Evolutionary conservation across 2,888 invertebrate species (phyloP), one percentile per base, ranked within the genome.

Genomic region (Baronia brevicornis): DNA sequence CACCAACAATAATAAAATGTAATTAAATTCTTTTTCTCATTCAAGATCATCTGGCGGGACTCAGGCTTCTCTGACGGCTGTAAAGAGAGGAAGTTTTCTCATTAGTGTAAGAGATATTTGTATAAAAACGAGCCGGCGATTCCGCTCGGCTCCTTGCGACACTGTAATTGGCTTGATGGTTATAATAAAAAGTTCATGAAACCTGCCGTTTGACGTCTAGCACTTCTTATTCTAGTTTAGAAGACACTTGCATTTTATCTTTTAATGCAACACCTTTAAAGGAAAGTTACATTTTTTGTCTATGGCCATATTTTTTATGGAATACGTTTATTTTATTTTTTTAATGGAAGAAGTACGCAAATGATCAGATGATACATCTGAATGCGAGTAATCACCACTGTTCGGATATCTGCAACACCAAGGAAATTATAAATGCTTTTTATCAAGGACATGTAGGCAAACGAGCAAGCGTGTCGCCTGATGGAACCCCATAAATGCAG

Each of bases 141-240:
- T 67, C 60, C 58, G 30, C 61, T 53, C 49, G 38, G 57, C 58
- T 51, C 55, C 56, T 53, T 48, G 46, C 71, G 77, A 78, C 73
- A 79, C 79, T 73, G 60, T 84, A 82, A 84, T 82, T 80, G 77
- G 66, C 71, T 80, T 70, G 78, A 69, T 74, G 74, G 66, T 54
- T 63, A 59, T 78, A 79, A 80, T 77, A 65, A 67, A 75, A 78
- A 78, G 71, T 78, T 75, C 73, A 78, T 77, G 79, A 72, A 75
- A 77, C 74, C 72, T 73, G 72, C 74, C 78, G 44, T 45, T 44
- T 41, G 48, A 33, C 54, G 54, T 56, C 65, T 58, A 60, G 60
- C 58, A 56, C 66, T 57, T 60, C 60, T 56, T 61, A 68, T 65
- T 66, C 73, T 73, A 71, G 71, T 71, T 66, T 62, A 55, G 43